phyloP scores from a whole-genome alignment of 2,797 vertebrate species.

The Taenioides sp. region DNA sequence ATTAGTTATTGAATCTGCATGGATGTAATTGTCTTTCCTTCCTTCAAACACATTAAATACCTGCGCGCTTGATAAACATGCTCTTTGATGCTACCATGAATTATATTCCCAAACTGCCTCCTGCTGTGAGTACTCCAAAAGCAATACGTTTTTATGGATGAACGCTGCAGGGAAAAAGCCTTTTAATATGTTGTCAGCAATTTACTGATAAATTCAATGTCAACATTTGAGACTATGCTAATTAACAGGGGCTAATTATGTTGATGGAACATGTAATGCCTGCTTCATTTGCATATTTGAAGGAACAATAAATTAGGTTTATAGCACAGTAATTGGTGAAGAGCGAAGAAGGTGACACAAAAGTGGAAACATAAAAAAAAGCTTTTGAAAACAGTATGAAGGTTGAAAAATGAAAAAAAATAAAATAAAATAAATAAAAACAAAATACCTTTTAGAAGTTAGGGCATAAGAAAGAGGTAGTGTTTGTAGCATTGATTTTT shows the following conservation, averaged over 20 bases:
- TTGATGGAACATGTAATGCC: not conserved
- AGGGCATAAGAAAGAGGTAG: too few relatives aligned
- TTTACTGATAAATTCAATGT: constrained; percentile 7
- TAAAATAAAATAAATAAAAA: too few relatives aligned
- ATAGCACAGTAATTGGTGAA: not conserved
- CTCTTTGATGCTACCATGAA: not conserved
- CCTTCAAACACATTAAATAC: constrained; percentile 1
- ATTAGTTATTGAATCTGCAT: not conserved
- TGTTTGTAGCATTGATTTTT: too few relatives aligned
- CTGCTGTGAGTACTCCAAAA: too few relatives aligned
- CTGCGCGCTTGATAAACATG: not conserved
- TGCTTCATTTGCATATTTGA: not conserved
- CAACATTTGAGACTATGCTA: constrained; percentile 5
- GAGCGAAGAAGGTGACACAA: not conserved
- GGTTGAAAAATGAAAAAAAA: not conserved
- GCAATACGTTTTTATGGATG: not conserved
- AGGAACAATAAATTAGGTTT: not conserved
- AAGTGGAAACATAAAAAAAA: not conserved
- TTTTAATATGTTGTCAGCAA: constrained; percentile 2
- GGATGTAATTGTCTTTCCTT: not conserved
- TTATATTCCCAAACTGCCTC: too few relatives aligned
- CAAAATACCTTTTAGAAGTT: too few relatives aligned
- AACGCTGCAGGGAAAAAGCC: constrained; percentile 1
- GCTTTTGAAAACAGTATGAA: not conserved
- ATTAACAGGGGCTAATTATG: constrained; percentile 2